Conservation (phyloP, 2,797 vertebrate genomes). For the Gobionotothen gibberifrons region DNA sequence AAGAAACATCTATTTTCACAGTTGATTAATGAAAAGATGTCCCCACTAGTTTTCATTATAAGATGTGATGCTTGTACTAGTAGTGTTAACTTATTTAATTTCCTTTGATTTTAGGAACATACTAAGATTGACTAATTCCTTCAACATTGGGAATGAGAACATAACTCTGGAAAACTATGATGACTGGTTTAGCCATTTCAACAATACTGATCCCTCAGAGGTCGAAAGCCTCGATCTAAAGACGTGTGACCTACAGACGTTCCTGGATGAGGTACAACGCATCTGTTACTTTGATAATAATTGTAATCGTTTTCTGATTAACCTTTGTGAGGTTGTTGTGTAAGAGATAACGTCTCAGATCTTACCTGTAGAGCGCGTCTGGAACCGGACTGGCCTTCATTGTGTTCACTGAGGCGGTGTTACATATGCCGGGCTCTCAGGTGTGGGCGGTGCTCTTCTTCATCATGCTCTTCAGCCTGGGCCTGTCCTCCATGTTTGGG, state of each 20-base stretch:
- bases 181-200: slow-evolving; percentile 73
- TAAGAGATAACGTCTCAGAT: background rate
- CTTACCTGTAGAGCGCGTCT: slow-evolving; percentile 82
- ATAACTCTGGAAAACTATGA: slow-evolving; percentile 80
- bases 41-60: background rate
- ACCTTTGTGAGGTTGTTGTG: background rate
- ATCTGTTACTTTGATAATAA: background rate
- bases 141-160: slow-evolving; percentile 83
- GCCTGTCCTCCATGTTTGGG: slow-evolving; percentile 91
- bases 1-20: background rate
- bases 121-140: slow-evolving; percentile 80
- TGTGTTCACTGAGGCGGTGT: slow-evolving; percentile 87
- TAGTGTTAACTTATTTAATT: background rate
- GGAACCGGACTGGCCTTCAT: slow-evolving; percentile 91
- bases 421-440: slow-evolving; percentile 88
- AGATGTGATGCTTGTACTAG: background rate
- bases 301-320: background rate
- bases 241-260: slow-evolving; percentile 82
- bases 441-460: slow-evolving; percentile 90
- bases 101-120: slow-evolving; percentile 84
- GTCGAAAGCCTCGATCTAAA: slow-evolving; percentile 78
- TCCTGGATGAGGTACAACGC: slow-evolving; percentile 85
- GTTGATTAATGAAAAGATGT: background rate
- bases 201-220: slow-evolving; percentile 68
- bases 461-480: slow-evolving; percentile 88